These are phyloP conservation scores for Hyposoter didymator DNA, from an alignment of 2,888 invertebrate genomes.

Conservation along the genomic window DNA sequence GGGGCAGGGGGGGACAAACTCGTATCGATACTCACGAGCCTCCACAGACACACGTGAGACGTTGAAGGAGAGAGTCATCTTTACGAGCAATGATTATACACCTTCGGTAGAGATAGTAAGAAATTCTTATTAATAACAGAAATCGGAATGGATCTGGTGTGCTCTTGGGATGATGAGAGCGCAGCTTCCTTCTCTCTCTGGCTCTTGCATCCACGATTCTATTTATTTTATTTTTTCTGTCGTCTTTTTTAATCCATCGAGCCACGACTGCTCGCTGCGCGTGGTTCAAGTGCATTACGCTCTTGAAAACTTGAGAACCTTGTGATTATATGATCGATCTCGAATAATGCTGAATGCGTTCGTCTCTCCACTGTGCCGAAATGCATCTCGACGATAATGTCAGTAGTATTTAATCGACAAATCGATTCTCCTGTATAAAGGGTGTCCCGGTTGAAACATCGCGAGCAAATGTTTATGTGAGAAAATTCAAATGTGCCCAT, in stretches of 20 bases:
- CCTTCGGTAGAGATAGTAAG: slow-evolving; percentile 66
- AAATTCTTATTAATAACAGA: slow-evolving; percentile 74
- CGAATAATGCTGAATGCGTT: slow-evolving; percentile 23
- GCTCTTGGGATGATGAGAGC: slow-evolving; percentile 48
- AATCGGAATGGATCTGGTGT: slow-evolving; percentile 68
- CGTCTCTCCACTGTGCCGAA: slow-evolving; percentile 6
- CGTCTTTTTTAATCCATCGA: slow-evolving; percentile 29
- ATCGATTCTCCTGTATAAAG: background rate
- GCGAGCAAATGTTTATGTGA: too few relatives aligned
- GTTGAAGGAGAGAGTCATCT: slow-evolving; percentile 67
- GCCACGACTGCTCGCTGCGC: slow-evolving; percentile 39
- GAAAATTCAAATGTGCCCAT: too few relatives aligned
- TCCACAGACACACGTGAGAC: slow-evolving; percentile 27
- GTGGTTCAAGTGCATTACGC: slow-evolving; percentile 59
- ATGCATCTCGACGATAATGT: background rate
- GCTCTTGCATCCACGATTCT: slow-evolving; percentile 22
- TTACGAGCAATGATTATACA: slow-evolving; percentile 77
- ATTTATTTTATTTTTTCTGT: slow-evolving; percentile 4
- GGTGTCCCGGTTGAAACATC: background rate
- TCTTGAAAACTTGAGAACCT: slow-evolving; percentile 39
- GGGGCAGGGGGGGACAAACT: slow-evolving; percentile 24
- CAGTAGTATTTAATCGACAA: slow-evolving; percentile 29
- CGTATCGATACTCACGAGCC: slow-evolving; percentile 47
- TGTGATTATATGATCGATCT: slow-evolving; percentile 57
- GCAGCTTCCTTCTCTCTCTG: slow-evolving; percentile 29